Conservation (phyloP, 2,888 invertebrate species). For the Pristionchus japonicus region DNA sequence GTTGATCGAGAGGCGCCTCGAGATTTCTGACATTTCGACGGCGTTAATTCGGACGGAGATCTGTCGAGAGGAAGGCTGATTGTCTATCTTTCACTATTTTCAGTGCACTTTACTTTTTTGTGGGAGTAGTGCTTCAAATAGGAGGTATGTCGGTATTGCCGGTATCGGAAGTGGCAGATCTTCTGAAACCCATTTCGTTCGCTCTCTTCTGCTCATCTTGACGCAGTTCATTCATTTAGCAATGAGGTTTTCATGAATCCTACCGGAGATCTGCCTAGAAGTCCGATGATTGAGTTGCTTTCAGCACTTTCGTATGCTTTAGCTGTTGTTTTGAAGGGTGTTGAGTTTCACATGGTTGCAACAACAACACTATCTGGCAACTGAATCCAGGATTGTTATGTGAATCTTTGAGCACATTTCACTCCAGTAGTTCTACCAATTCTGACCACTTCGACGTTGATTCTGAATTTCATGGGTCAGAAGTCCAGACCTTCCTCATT, state of each 20-base stretch:
- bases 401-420: too few relatives aligned
- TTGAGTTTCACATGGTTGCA: too few relatives aligned
- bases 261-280: not conserved
- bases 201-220: too few relatives aligned
- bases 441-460: too few relatives aligned
- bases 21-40: slow-evolving; percentile 5
- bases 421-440: too few relatives aligned
- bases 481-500: not conserved
- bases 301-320: not conserved
- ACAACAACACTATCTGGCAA: too few relatives aligned
- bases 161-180: too few relatives aligned
- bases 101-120: not conserved
- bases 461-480: not conserved
- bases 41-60: not conserved
- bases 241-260: too few relatives aligned
- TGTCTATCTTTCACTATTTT: not conserved
- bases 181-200: too few relatives aligned
- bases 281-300: not conserved
- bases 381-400: too few relatives aligned
- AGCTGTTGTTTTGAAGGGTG: not conserved
- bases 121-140: not conserved
- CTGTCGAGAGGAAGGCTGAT: not conserved
- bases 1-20: not conserved
- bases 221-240: too few relatives aligned
- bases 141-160: too few relatives aligned